Evolutionary conservation across 2,888 invertebrate genomes (phyloP), one percentile per base, ranked within the genome.

Genomic region (Pseudococcus viburni): DNA sequence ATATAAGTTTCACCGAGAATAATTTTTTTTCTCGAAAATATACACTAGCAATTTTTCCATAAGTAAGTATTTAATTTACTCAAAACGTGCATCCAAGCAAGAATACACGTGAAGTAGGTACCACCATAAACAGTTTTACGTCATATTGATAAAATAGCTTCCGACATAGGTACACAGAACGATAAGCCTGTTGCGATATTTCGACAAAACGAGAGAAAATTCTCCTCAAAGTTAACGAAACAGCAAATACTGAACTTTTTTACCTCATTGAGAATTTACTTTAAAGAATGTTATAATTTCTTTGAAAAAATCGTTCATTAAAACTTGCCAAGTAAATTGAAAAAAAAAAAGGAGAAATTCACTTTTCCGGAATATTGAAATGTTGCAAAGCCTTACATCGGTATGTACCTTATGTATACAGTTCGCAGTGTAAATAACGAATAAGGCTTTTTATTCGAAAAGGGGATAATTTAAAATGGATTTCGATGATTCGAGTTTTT

Each of bases 301-400:
- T 73, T 73, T 39, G 26, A 33, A 73, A 33, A 73, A 73, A 33
- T 73, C 17, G 73, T 17, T 73, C 73, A 33, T 73, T 73, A 73
- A 73, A 73, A 73, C 64, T 64, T 64, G 22, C 22, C 8, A 8
- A 12, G 15, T 5, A 22, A 64, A 64, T 22, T 22, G 64, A 64
- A 64, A 64, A 64, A n/a, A 64, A n/a, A 59, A 42, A 5, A 42
- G 26, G 26, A 42, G 9, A 19, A 59, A 64, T 11, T 64, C 22
- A 22, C 64, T 22, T 64, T 22, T 11, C 22, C 9, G 15, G 64
- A 64, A 64, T 64, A 64, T 64, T 22, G n/a, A 59, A 59, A 64
- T 64, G 12, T 19, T 64, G 11, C 22, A 22, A 64, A 64, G 22
- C 9, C 59, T 59, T 59, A 55, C 17, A 15, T 55, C 17, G 7